Base-by-base conservation (phyloP, 2,888 invertebrate genomes). In the Halictus ligatus region DNA sequence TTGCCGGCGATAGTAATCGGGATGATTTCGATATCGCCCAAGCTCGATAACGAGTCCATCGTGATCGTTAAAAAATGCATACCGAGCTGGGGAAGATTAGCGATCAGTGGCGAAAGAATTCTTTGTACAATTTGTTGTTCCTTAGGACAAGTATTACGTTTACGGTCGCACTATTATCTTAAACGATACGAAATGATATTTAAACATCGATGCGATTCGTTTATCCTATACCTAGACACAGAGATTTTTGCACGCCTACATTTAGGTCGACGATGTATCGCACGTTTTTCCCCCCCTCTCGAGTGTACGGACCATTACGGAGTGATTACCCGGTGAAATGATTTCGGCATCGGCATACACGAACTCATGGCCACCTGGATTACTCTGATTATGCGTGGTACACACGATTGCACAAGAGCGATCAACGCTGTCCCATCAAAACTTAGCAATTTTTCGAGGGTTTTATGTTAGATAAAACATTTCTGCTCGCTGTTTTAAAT, bases 81-180 rank as follows among this genome's bases (percentile, higher is more conserved):
- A 82, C 29, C 46, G 35, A 58, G 69, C 35, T 15, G 50, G 58
- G 46, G 54, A 82, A 83, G 67, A 73, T 64, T 43, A 50, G 48
- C 48, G 64, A 60, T 71, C 25, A 60, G 71, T 60, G 71, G 71
- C 74, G 64, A 83, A 83, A 83, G 35, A 73, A 75, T 85, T 46
- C 72, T 85, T 79, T 84, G 84, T 84, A 85, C 78, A 85, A 84
- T 84, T 79, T 46, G 46, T 83, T 46, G 46, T 78, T 80, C n/a
- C 48, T 50, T 64, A 71, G 13, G 58, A 46, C 78, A 71, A 69
- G 46, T 29, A 54, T 72, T 75, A 75, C 40, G 71, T 18, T 75
- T 58, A 78, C 58, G 69, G 40, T 40, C 69, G 15, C 35, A 13
- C 48, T 64, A 78, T 83, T 71, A 71, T 15, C 15, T 67, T 60